Conservation (phyloP, 1,140 invertebrate genomes). For the Drosophila lacertosa region DNA sequence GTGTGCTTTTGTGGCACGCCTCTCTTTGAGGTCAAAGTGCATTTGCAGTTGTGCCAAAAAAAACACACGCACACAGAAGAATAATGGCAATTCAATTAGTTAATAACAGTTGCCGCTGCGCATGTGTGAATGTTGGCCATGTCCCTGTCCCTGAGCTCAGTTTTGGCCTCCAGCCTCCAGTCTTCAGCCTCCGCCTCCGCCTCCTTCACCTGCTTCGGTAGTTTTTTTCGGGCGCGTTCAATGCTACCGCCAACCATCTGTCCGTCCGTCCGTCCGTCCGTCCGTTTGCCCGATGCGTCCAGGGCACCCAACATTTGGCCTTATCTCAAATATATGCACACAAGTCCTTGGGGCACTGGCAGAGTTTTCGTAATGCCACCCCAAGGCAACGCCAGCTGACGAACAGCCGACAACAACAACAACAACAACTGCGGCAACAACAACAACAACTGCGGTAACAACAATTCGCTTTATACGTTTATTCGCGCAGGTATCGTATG, state of each 20-base stretch:
- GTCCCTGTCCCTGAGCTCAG: constrained; percentile 61
- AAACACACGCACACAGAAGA: constrained; percentile 34
- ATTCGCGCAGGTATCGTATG: constrained; percentile 1
- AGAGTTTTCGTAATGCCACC: constrained; percentile 64
- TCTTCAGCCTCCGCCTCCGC: constrained; percentile 6
- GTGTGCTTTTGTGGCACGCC: constrained; percentile 23
- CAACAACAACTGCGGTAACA: constrained; percentile 1
- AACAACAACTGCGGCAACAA: not conserved
- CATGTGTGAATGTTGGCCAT: constrained; percentile 62
- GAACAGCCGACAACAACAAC: constrained; percentile 19
- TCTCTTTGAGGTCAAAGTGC: constrained; percentile 76
- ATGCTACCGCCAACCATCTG: constrained; percentile 21
- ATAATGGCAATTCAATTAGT: constrained; percentile 76
- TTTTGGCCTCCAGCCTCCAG: not conserved
- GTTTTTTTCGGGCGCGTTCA: constrained; percentile 30
- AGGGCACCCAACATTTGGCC: constrained; percentile 71
- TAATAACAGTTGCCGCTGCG: constrained; percentile 59
- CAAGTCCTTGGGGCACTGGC: constrained; percentile 64
- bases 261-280: not conserved
- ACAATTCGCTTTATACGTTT: constrained; percentile 1
- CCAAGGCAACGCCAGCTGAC: constrained; percentile 57
- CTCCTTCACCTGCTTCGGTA: constrained; percentile 9
- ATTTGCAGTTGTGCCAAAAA: constrained; percentile 24
- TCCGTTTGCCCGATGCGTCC: constrained; percentile 45
- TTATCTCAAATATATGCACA: constrained; percentile 82